These are phyloP conservation scores for Nephrotoma appendiculata DNA, from an alignment of 2,888 invertebrate genomes.

Conservation along the genomic window DNA sequence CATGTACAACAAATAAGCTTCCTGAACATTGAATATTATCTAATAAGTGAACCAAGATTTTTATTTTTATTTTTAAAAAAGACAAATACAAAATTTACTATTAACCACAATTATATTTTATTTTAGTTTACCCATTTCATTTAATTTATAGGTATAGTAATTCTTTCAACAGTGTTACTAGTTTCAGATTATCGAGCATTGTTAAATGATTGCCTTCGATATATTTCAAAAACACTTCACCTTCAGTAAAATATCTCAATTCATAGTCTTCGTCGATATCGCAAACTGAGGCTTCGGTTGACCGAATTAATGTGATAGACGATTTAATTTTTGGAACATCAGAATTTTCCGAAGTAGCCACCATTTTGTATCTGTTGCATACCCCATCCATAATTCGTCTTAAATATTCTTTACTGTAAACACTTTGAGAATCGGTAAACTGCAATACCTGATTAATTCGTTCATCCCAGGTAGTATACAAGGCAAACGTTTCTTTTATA, in stretches of 20 bases:
- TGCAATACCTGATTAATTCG: slow-evolving; percentile 38
- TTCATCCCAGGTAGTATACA: slow-evolving; percentile 40
- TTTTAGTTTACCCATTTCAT: no score
- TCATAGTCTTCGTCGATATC: slow-evolving; percentile 49
- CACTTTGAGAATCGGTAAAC: slow-evolving; percentile 28
- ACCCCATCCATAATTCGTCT: slow-evolving; percentile 28
- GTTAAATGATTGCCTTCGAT: slow-evolving; percentile 58
- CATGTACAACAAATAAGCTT: no score
- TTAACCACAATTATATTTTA: no score
- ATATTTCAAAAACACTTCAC: slow-evolving; percentile 41
- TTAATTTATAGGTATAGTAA: neutral
- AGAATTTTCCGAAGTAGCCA: slow-evolving; percentile 16
- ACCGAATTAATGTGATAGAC: slow-evolving; percentile 45
- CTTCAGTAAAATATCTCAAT: slow-evolving; percentile 41
- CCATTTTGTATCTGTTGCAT: slow-evolving; percentile 25
- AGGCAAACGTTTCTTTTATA: slow-evolving; percentile 31
- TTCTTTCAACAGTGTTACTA: slow-evolving; percentile 46
- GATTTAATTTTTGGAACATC: slow-evolving; percentile 37
- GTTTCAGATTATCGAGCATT: slow-evolving; percentile 49
- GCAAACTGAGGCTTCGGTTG: slow-evolving; percentile 39
- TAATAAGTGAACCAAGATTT: no score
- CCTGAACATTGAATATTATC: no score
- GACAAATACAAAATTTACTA: no score
- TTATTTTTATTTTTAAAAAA: no score
- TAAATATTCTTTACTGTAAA: slow-evolving; percentile 32